Percentiles rank a stretch among this genome's conserved stretches.
phyloP scores from a whole-genome alignment of 2,797 vertebrate genomes.

The Tenualosa ilisha region DNA sequence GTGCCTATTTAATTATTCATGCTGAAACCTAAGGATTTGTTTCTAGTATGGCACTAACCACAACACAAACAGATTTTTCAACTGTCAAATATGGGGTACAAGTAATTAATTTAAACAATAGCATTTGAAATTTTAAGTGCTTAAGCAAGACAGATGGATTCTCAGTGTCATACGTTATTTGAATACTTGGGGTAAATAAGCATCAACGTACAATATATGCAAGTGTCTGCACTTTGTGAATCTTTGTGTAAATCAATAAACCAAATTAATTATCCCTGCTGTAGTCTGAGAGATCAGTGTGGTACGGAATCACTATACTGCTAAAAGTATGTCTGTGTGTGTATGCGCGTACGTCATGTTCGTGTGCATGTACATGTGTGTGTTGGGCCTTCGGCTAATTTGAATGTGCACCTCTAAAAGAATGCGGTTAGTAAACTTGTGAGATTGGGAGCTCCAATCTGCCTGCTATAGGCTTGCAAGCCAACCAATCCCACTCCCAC shows the following conservation, averaged over 20 bases:
- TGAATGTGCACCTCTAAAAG: background rate
- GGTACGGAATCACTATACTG: background rate
- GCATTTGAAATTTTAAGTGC: background rate
- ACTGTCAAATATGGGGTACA: background rate
- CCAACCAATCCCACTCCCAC: background rate
- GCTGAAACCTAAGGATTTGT: background rate
- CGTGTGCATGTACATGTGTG: background rate
- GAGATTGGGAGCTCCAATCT: background rate
- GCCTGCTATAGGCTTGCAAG: background rate
- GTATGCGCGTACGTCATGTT: background rate
- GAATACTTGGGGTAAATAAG: background rate
- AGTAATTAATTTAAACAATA: background rate
- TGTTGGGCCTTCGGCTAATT: background rate
- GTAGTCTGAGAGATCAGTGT: background rate
- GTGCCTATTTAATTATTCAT: background rate
- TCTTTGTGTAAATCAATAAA: background rate
- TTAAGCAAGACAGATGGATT: background rate
- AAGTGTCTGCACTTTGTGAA: background rate
- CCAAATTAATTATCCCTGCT: constrained; percentile 1
- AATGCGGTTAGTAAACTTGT: background rate
- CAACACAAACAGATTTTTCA: background rate
- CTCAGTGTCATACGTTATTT: background rate
- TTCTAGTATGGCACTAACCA: background rate
- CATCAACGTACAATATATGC: background rate
- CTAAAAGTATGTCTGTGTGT: background rate